Percentiles rank a stretch among this genome's conserved stretches.
Conservation (phyloP, 2,888 invertebrate species). For the Ichneumoninae sp. region DNA sequence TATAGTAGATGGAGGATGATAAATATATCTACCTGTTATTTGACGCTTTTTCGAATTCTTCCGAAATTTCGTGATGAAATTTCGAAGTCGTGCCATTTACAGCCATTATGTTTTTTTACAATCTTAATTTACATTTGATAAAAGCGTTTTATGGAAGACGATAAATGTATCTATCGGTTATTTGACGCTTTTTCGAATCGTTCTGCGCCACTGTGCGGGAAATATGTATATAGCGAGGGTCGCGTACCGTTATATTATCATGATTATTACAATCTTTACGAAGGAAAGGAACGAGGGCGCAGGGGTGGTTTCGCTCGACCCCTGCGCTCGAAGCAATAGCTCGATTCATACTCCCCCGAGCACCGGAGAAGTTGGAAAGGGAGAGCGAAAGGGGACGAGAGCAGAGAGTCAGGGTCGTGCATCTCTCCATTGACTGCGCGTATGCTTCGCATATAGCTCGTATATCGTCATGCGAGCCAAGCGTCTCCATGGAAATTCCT, state of each 20-base stretch:
- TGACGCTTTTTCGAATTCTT: slow-evolving; percentile 42
- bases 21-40: not conserved
- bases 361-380: slow-evolving; percentile 28
- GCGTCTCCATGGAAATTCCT: slow-evolving; percentile 72
- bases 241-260: slow-evolving; percentile 51
- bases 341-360: slow-evolving; percentile 41
- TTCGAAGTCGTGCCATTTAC: not conserved
- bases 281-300: slow-evolving; percentile 17
- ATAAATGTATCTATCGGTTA: not conserved
- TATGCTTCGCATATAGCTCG: slow-evolving; percentile 60
- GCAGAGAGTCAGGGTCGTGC: slow-evolving; percentile 46
- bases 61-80: not conserved
- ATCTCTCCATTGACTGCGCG: slow-evolving; percentile 50
- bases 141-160: slow-evolving; percentile 42
- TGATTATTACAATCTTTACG: slow-evolving; percentile 56
- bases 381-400: slow-evolving; percentile 48
- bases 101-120: no score
- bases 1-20: not conserved
- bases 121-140: slow-evolving; percentile 5
- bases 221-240: slow-evolving; percentile 33
- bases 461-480: slow-evolving; percentile 61
- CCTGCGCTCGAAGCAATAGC: slow-evolving; percentile 39
- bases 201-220: slow-evolving; percentile 28
- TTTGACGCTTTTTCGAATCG: slow-evolving; percentile 44
- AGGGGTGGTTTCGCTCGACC: slow-evolving; percentile 49